phyloP scores from a whole-genome alignment of 2,888 invertebrate genomes.

The Rotaria magnacalcarata region DNA sequence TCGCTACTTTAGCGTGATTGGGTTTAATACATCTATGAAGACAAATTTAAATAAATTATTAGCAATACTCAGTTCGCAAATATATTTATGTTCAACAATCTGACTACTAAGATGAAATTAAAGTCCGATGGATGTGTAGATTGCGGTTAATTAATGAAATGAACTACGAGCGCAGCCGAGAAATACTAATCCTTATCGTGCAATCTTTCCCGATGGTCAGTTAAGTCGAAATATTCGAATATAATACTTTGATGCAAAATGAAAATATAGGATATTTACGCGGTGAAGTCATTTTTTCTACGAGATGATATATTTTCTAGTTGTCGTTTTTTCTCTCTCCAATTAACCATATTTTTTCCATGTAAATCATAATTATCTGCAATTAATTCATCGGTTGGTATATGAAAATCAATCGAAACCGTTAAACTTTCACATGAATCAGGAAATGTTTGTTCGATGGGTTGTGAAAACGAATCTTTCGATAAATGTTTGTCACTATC shows the following conservation, averaged over 20 bases:
- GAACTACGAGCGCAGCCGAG: no score
- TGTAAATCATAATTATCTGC: not conserved
- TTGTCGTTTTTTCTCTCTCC: not conserved
- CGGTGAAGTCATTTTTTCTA: not conserved
- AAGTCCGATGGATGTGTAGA: no score
- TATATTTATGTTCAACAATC: no score
- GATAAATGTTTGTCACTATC: not conserved
- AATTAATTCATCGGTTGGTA: not conserved
- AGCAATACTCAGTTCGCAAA: no score
- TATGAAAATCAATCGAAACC: not conserved
- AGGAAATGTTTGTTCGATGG: not conserved
- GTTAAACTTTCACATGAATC: slow-evolving; percentile 26
- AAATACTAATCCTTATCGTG: no score
- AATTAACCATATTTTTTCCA: not conserved
- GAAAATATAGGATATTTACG: not conserved
- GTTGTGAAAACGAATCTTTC: not conserved
- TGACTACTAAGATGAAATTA: no score
- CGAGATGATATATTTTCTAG: not conserved
- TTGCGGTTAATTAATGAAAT: no score
- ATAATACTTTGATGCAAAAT: no score
- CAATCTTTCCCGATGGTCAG: no score
- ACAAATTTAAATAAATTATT: not conserved
- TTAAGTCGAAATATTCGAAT: no score
- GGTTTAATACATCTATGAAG: slow-evolving; percentile 54
- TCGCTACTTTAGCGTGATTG: slow-evolving; percentile 50